Percentiles rank a stretch among this genome's conserved stretches.
Evolutionary conservation across 2,888 invertebrate species (phyloP).

Genomic region (Hedya salicella): DNA sequence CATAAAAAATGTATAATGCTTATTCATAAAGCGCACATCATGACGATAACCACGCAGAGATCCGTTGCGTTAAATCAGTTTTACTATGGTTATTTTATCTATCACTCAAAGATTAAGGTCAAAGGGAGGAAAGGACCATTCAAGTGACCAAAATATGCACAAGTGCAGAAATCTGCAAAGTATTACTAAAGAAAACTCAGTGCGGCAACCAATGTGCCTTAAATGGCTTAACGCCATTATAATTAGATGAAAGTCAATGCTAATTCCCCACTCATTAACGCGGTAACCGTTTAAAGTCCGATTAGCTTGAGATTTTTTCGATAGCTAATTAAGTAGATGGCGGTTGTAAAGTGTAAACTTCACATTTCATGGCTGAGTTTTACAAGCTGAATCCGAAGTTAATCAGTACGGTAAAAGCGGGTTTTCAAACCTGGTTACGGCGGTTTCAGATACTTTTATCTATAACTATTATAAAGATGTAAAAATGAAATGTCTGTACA

Average conservation of each 20-base stretch:
- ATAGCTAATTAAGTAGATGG: slow-evolving; percentile 20
- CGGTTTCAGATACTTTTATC: too few species aligned
- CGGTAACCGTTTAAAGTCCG: slow-evolving; percentile 11
- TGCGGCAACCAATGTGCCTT: neutral
- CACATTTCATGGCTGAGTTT: neutral
- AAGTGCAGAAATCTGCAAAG: neutral
- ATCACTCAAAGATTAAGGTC: too few species aligned
- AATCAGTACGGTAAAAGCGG: neutral
- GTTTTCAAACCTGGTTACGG: neutral
- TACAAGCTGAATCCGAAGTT: neutral
- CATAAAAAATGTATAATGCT: too few species aligned
- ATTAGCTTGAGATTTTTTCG: slow-evolving; percentile 18
- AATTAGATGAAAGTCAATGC: slow-evolving; percentile 9
- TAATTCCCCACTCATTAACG: slow-evolving; percentile 9
- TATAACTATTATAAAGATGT: too few species aligned
- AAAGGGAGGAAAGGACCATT: too few species aligned
- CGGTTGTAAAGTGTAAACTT: slow-evolving; percentile 18
- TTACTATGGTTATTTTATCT: too few species aligned
- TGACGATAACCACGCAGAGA: too few species aligned
- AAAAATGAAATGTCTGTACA: too few species aligned
- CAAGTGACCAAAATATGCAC: too few species aligned
- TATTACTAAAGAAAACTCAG: neutral
- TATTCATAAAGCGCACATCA: too few species aligned
- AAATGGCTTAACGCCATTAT: neutral
- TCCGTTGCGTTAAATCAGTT: too few species aligned